Conservation (phyloP, 1,140 invertebrate genomes). For the Megathymus violae region DNA sequence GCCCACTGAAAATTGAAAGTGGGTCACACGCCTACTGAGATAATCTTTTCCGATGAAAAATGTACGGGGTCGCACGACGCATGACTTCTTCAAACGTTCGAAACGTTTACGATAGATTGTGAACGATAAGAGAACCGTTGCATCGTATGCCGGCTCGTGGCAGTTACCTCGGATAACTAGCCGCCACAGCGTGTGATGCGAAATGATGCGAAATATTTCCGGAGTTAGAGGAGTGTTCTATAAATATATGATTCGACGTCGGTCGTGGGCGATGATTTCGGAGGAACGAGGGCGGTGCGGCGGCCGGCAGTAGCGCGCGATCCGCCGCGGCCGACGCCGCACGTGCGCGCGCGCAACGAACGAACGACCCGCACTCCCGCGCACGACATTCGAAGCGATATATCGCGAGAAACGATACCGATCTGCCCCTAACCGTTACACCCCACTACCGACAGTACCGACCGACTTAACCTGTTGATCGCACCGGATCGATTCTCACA, state of each 20-base stretch:
- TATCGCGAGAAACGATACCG: slow-evolving; percentile 59
- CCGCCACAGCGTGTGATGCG: slow-evolving; percentile 67
- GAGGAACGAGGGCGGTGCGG: slow-evolving; percentile 61
- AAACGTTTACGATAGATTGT: slow-evolving; percentile 12
- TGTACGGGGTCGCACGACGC: not conserved
- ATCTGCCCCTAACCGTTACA: slow-evolving; percentile 54
- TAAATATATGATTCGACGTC: slow-evolving; percentile 78
- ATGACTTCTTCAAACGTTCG: not conserved
- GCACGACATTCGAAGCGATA: slow-evolving; percentile 60
- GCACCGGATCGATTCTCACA: slow-evolving; percentile 47
- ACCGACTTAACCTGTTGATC: slow-evolving; percentile 42
- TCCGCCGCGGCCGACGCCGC: slow-evolving; percentile 76
- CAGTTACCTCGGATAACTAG: slow-evolving; percentile 69
- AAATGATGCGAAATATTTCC: slow-evolving; percentile 83
- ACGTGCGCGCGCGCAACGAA: slow-evolving; percentile 78
- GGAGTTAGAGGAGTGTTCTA: slow-evolving; percentile 81
- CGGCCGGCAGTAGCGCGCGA: slow-evolving; percentile 75
- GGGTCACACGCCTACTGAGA: not conserved
- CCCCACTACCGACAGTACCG: slow-evolving; percentile 39
- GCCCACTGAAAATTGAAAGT: too few relatives aligned
- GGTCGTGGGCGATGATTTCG: slow-evolving; percentile 80
- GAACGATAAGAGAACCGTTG: slow-evolving; percentile 8
- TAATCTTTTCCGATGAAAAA: not conserved
- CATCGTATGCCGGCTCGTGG: slow-evolving; percentile 46
- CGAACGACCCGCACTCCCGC: slow-evolving; percentile 80